These are phyloP conservation scores for Drosophila littoralis DNA, from an alignment of 1,140 invertebrate genomes.

Conservation along the genomic window DNA sequence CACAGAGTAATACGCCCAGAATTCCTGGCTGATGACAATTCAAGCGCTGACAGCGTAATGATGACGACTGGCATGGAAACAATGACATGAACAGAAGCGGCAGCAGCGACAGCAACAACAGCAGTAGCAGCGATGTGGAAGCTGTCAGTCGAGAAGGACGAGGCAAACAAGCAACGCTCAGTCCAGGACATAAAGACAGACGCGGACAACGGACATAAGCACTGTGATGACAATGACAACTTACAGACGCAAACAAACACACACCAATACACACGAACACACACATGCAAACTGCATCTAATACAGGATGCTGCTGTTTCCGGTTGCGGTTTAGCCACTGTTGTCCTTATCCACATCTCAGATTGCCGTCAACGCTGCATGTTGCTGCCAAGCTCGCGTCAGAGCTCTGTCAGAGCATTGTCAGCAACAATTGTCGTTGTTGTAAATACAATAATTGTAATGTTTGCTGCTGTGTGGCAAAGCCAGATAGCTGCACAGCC, in stretches of 20 bases:
- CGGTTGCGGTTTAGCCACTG: constrained; percentile 64
- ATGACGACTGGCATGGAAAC: constrained; percentile 68
- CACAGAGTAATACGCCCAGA: constrained; percentile 39
- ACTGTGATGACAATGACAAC: constrained; percentile 70
- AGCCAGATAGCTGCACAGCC: constrained; percentile 3
- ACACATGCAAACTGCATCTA: constrained; percentile 39
- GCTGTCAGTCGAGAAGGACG: constrained; percentile 71
- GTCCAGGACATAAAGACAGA: constrained; percentile 58
- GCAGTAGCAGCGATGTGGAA: constrained; percentile 47
- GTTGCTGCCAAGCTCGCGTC: constrained; percentile 67
- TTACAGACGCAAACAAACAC: constrained; percentile 50
- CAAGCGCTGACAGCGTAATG: constrained; percentile 71
- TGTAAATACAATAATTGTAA: constrained; percentile 49
- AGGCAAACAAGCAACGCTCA: constrained; percentile 67
- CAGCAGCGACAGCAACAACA: constrained; percentile 23
- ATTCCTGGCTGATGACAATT: constrained; percentile 69
- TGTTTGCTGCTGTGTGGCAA: constrained; percentile 9
- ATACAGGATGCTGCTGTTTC: constrained; percentile 68
- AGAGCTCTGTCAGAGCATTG: constrained; percentile 72
- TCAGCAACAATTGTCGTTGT: constrained; percentile 57
- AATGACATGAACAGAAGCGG: constrained; percentile 34
- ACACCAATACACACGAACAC: constrained; percentile 22
- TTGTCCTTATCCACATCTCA: constrained; percentile 55
- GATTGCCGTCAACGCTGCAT: constrained; percentile 51
- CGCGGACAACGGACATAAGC: constrained; percentile 33